Evolutionary conservation across 1,140 invertebrate genomes (phyloP), one percentile per base, ranked within the genome.

Genomic region (Eueides isabella): DNA sequence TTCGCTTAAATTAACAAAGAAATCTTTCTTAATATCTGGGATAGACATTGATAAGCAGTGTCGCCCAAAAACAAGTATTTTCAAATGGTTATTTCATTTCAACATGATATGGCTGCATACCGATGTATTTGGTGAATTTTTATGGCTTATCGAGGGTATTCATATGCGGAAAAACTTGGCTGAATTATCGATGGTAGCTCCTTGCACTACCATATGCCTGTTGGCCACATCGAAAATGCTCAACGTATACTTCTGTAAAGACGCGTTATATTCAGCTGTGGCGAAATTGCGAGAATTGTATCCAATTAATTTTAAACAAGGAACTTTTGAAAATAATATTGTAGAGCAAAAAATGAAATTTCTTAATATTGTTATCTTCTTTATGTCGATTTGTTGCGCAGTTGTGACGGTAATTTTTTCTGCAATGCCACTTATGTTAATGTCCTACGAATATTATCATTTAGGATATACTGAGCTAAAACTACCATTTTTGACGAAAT

Each of bases 401-500:
- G 12, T 65, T 9, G 62, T 79, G 5, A 26, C 77, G 5, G 44
- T 77, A 2, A 74, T 62, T 12, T 81, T 81, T 68, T 72, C 75
- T 11, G 5, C 26, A 29, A 23, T 69, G 33, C 84, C 86, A 0
- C 65, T 81, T 0, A 23, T 79, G 0, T 30, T 78, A 12, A 85
- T 86, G 76, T 72, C 14, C 0, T 80, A 77, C 35, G 77, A 81
- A 19, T 84, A 82, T 67, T 72, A 76, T 19, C 80, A 64, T n/a
- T 80, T 70, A 1, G 80, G 80, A 1, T 55, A 70, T 6, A 62
- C 72, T 11, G 75, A 78, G 11, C 62, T 80, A 16, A 74, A 73
- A 5, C 77, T 85, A 55, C 85, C 85, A 7, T 89, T 81, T 67
- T 28, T 72, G 14, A 76, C 82, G 1, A 77, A 83, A 55, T 89